phyloP scores from a whole-genome alignment of 2,888 invertebrate species.

The Apoda limacodes region DNA sequence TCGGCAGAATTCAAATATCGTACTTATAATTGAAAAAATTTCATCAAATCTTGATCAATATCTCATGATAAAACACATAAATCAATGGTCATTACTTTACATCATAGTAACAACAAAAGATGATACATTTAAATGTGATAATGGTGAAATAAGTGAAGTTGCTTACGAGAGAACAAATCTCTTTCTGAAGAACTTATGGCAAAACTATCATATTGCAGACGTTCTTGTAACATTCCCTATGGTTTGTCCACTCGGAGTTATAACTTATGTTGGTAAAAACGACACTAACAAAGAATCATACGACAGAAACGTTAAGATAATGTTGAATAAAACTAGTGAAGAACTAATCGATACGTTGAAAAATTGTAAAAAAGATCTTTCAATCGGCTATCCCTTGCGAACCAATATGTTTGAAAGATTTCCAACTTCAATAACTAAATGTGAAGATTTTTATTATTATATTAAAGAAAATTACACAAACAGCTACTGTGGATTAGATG shows the following conservation, averaged over 20 bases:
- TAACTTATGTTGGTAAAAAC: constrained; percentile 26
- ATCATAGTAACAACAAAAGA: constrained; percentile 25
- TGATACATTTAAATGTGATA: constrained; percentile 22
- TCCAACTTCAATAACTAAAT: constrained; percentile 32
- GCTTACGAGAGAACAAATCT: constrained; percentile 20
- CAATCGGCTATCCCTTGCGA: constrained; percentile 29
- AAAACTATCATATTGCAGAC: constrained; percentile 22
- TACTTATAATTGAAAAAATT: constrained; percentile 22
- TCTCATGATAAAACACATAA: constrained; percentile 10
- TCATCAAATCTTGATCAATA: constrained; percentile 17
- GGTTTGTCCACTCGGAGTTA: constrained; percentile 26
- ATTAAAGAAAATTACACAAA: constrained; percentile 20
- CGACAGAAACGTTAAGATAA: constrained; percentile 29
- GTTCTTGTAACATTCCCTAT: constrained; percentile 29
- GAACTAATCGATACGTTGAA: constrained; percentile 14
- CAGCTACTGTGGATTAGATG: constrained; percentile 36
- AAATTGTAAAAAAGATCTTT: constrained; percentile 19
- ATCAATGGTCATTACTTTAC: constrained; percentile 24
- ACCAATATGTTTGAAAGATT: constrained; percentile 32
- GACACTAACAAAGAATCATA: constrained; percentile 20
- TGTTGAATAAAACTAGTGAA: constrained; percentile 16
- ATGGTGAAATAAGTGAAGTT: constrained; percentile 21
- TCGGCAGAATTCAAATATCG: constrained; percentile 20
- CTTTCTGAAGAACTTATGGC: constrained; percentile 34
- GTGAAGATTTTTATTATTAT: constrained; percentile 26